Evolutionary conservation across 2,797 vertebrate genomes (phyloP), one percentile per base, ranked within the genome.

Genomic region (Melopsittacus undulatus): DNA sequence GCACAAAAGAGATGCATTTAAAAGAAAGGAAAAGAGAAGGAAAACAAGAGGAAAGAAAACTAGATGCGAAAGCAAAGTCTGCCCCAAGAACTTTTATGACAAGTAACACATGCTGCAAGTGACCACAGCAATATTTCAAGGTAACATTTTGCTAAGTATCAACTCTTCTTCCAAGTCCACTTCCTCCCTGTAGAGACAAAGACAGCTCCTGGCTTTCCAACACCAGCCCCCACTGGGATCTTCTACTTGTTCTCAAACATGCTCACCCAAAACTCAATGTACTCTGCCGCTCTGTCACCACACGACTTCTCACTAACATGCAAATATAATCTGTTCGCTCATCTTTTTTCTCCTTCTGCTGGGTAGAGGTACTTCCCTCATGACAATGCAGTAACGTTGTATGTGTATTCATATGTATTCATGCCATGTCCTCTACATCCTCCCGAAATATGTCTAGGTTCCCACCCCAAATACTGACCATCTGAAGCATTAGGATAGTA

Each of bases 1-100:
- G 78, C 70, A 95, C 83, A 95, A 97, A 96, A 96, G 90, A 92
- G 72, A 89, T 61, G 75, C 15, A 48, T 77, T 80, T 14, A 32
- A 27, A 0, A 1, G 13, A 15, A 24, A 36, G 14, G 23, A 30
- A 10, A 0, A 9, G 5, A 5, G 10, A 11, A 7, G 0, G 7
- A 16, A 38, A 42, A 9, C 29, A 17, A 5, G 34, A 40, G 11
- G 17, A 34, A 69, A 14, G 23, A 90, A 74, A 91, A 26, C 26
- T 40, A 67, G 20, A 77, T 34, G 68, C n/a, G 42, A 95, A 94
- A 95, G 20, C 57, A 86, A 73, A 90, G 85, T 61, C 63, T 92
- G 67, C 54, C 78, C 51, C 64, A 63, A 68, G 46, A 87, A 42
- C 24, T 79, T 70, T 29, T 32, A 62, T 6, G 7, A 88, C 67